Evolutionary conservation across 2,797 vertebrate species (phyloP).

Genomic region (Rallus crepitans): DNA sequence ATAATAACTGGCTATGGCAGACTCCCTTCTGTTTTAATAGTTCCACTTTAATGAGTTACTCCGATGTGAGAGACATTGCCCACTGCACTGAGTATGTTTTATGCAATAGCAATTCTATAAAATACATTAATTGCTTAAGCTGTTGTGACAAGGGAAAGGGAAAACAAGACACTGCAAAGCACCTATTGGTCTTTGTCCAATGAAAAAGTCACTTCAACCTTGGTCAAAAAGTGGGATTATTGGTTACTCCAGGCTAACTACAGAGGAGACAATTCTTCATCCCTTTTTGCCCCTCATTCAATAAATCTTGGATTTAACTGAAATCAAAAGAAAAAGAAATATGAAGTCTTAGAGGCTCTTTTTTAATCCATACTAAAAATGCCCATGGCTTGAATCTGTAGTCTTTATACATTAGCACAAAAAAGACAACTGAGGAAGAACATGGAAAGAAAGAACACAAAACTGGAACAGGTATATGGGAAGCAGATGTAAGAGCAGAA

Average conservation of each 20-base stretch:
- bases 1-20: background rate
- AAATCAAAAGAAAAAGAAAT: background rate
- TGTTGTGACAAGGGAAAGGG: background rate
- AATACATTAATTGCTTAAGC: background rate
- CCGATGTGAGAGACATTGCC: background rate
- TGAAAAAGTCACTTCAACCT: background rate
- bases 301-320: background rate
- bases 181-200: background rate
- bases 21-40: slow-evolving; percentile 8
- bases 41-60: background rate
- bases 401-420: background rate
- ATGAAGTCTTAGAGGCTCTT: background rate
- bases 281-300: background rate
- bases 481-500: background rate
- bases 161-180: background rate
- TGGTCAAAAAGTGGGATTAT: background rate
- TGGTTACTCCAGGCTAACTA: background rate
- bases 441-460: background rate
- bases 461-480: background rate
- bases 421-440: background rate
- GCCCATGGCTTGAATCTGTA: background rate
- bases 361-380: background rate
- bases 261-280: background rate
- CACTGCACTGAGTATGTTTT: background rate
- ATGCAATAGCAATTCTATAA: background rate